Percentiles rank a stretch among this genome's conserved stretches.
These are phyloP conservation scores for Lepidostoma basale DNA, from an alignment of 1,140 invertebrate species.

Conservation along the genomic window DNA sequence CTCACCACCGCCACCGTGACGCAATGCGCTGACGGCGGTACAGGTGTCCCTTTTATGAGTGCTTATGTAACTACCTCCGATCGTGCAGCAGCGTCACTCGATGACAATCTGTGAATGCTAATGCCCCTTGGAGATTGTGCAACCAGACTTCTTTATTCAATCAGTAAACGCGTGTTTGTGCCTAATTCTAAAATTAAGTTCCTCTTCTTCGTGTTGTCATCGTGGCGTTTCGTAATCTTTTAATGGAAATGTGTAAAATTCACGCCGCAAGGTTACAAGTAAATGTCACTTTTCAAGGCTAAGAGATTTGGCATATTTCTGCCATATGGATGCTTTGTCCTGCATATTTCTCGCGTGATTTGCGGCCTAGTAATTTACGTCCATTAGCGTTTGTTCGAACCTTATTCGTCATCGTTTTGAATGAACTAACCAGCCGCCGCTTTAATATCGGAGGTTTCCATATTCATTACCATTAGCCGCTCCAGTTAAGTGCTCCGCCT, in stretches of 20 bases:
- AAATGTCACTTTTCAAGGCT: slow-evolving; percentile 16
- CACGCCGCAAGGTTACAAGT: slow-evolving; percentile 17
- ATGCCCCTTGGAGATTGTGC: slow-evolving; percentile 2
- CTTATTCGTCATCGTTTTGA: slow-evolving; percentile 15
- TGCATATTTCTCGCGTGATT: background rate
- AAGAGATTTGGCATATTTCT: background rate
- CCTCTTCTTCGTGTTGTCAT: background rate
- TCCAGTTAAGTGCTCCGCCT: slow-evolving; percentile 11
- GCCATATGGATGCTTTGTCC: background rate
- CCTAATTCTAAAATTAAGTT: background rate
- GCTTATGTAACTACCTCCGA: slow-evolving; percentile 2
- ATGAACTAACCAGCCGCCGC: slow-evolving; percentile 1
- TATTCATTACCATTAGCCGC: slow-evolving; percentile 23
- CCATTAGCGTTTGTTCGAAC: background rate
- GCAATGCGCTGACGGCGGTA: slow-evolving; percentile 13
- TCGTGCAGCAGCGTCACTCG: slow-evolving; percentile 9
- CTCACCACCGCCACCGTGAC: slow-evolving; percentile 1
- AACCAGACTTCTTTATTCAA: background rate
- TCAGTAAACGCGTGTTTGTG: slow-evolving; percentile 1
- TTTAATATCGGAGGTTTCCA: background rate
- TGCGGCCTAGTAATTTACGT: background rate
- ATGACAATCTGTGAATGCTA: slow-evolving; percentile 16
- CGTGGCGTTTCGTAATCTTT: background rate
- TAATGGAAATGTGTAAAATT: slow-evolving; percentile 16
- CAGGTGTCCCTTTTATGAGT: slow-evolving; percentile 26